These are phyloP conservation scores for Patella pellucida DNA, from an alignment of 2,888 invertebrate genomes.

Conservation along the genomic window DNA sequence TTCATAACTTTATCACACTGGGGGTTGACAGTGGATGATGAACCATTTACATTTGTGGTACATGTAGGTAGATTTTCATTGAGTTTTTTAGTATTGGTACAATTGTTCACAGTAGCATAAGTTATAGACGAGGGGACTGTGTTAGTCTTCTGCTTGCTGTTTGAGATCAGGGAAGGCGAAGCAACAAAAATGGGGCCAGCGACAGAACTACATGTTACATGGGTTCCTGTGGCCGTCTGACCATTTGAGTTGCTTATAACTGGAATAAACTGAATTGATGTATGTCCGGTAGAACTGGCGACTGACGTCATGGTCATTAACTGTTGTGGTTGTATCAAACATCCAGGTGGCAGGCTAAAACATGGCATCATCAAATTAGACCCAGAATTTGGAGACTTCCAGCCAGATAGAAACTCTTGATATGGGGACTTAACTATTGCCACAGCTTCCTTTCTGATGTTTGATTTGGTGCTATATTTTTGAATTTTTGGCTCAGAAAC, in stretches of 20 bases:
- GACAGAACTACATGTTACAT: not conserved
- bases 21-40: constrained; percentile 16
- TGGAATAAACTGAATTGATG: constrained; percentile 5
- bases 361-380: not conserved
- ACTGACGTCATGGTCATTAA: not conserved
- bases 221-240: not conserved
- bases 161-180: not conserved
- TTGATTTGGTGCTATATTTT: not conserved
- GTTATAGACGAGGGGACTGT: not conserved
- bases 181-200: not conserved
- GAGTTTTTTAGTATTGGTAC: not conserved
- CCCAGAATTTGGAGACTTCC: not conserved
- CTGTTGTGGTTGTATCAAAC: not conserved
- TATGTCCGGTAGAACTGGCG: not conserved
- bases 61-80: too few species aligned
- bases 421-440: not conserved
- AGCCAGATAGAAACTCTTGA: not conserved
- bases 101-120: not conserved
- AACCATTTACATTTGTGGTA: not conserved
- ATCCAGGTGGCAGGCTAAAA: constrained; percentile 7
- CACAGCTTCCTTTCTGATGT: not conserved
- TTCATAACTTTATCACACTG: constrained; percentile 37
- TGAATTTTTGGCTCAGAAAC: constrained; percentile 28
- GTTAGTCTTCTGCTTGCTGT: not conserved
- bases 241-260: not conserved